phyloP scores from a whole-genome alignment of 1,140 invertebrate genomes.

The Scaptomyza pallida region DNA sequence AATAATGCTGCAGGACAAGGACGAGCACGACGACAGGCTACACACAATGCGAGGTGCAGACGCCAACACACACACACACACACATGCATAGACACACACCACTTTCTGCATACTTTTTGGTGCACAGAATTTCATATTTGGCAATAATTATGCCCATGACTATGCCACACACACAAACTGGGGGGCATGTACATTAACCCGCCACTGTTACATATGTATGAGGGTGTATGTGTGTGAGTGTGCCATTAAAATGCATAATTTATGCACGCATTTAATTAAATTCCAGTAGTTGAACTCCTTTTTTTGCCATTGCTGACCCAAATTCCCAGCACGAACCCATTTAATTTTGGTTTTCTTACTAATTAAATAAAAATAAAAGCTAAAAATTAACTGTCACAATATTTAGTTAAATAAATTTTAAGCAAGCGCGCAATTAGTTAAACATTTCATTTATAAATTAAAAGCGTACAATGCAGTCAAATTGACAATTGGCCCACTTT shows the following conservation, averaged over 20 bases:
- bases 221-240: constrained; percentile 26
- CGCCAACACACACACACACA: constrained; percentile 11
- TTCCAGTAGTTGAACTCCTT: constrained; percentile 62
- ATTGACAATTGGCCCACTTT: constrained; percentile 27
- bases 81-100: constrained; percentile 19
- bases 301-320: constrained; percentile 58
- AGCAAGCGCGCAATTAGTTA: constrained; percentile 53
- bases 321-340: constrained; percentile 35
- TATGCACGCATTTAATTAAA: constrained; percentile 78
- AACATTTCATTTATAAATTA: constrained; percentile 33
- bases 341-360: constrained; percentile 40
- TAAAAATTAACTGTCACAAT: constrained; percentile 62
- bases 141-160: constrained; percentile 67
- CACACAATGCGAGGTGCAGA: constrained; percentile 10
- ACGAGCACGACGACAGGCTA: constrained; percentile 29
- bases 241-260: constrained; percentile 73
- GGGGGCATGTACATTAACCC: constrained; percentile 23
- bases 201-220: constrained; percentile 4
- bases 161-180: not conserved
- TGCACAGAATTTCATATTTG: constrained; percentile 71
- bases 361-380: constrained; percentile 58
- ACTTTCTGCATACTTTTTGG: constrained; percentile 62
- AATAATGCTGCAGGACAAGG: constrained; percentile 55
- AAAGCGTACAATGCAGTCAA: not conserved
- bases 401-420: constrained; percentile 56